Evolutionary conservation across 2,888 invertebrate genomes (phyloP), one percentile per base, ranked within the genome.

Genomic region (Lycophotia porphyrea): DNA sequence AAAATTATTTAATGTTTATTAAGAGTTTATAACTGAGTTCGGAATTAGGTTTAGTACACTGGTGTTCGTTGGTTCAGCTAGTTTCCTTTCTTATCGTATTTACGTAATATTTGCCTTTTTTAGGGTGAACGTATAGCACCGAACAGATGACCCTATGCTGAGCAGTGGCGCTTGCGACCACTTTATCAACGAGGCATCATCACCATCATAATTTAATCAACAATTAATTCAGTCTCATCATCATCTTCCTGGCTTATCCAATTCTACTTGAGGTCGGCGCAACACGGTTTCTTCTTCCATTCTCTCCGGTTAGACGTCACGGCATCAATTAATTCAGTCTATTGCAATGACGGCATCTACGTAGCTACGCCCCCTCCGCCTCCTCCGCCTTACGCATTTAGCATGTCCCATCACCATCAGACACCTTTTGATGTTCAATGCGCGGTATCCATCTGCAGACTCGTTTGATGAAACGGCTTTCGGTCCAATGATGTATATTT

Each of bases 1-100:
- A 78, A 84, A 83, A 82, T 76, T 72, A 80, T 76, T 82, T 82
- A 68, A 79, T 69, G 82, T 66, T 71, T 60, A 78, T 71, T 55
- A 64, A 61, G 55, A 64, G 63, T 74, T 75, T 68, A 69, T 44
- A 76, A 31, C 64, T 55, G 60, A 42, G 15, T 21, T 70, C 27
- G 47, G 24, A 39, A 66, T 70, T 52, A 11, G 27, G 49, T 72
- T 72, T 31, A n/a, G 49, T 52, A 13, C 5, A 34, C 21, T 47
- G 31, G 36, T 58, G 55, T 55, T 67, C 34, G 42, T 55, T 55
- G 5, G 36, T 61, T 34, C 18, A 15, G 24, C 11, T 39, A n/a
- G 21, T 60, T 0, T 7, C 2, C 34, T 52, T n/a, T 63, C 21
- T 5, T 71, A 63, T 63, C 39, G 31, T 34, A 47, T n/a, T 47